Conservation (phyloP, 1,140 invertebrate genomes). For the Plutomurus gul region DNA sequence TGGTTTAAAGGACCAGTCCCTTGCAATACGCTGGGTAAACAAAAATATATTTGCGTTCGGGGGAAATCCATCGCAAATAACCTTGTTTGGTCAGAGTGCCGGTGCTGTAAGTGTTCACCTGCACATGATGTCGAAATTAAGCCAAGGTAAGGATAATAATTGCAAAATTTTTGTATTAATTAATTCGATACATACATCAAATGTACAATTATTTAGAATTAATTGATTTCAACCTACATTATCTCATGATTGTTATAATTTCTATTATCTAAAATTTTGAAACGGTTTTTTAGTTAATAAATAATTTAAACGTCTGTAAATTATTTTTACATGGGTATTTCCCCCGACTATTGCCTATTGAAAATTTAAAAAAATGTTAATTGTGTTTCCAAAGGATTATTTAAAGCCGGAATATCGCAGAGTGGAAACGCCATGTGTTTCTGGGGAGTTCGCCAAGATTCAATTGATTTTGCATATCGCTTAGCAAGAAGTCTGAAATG, state of each 20-base stretch:
- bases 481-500: slow-evolving; percentile 38
- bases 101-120: slow-evolving; percentile 45
- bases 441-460: slow-evolving; percentile 44
- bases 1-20: slow-evolving; percentile 60
- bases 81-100: slow-evolving; percentile 31
- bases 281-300: too few relatives aligned
- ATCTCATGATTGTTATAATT: too few relatives aligned
- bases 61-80: slow-evolving; percentile 56
- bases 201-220: too few relatives aligned
- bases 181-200: too few relatives aligned
- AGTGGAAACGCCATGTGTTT: slow-evolving; percentile 46
- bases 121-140: slow-evolving; percentile 42
- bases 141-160: background rate
- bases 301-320: too few relatives aligned
- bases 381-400: slow-evolving; percentile 28
- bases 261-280: too few relatives aligned
- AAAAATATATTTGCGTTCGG: slow-evolving; percentile 59
- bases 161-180: too few relatives aligned
- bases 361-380: too few relatives aligned
- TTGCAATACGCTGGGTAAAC: slow-evolving; percentile 59
- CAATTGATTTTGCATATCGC: slow-evolving; percentile 37
- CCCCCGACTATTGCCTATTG: too few relatives aligned
- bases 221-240: too few relatives aligned
- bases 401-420: slow-evolving; percentile 38
- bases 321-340: too few relatives aligned